Evolutionary conservation across 2,888 invertebrate genomes (phyloP).

Genomic region (Malacosoma neustria): DNA sequence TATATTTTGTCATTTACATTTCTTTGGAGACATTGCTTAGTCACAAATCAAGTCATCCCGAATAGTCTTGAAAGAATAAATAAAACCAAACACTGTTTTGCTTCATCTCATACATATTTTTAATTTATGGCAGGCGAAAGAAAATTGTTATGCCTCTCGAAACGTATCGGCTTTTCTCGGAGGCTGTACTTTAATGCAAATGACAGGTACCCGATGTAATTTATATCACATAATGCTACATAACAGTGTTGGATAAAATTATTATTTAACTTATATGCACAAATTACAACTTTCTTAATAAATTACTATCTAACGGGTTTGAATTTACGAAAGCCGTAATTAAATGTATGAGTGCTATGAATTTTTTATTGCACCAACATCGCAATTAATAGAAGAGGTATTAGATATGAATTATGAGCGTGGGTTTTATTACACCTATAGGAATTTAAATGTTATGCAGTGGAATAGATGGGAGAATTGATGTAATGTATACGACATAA

Average conservation of each 20-base stretch:
- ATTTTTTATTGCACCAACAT: neutral
- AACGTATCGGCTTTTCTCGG: neutral
- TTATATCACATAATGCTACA: neutral
- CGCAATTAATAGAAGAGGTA: neutral
- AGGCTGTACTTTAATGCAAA: neutral
- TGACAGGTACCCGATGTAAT: neutral
- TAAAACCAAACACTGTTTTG: neutral
- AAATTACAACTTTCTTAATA: neutral
- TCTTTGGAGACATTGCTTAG: no score
- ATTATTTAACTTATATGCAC: neutral
- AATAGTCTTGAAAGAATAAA: no score
- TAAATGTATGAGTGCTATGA: neutral
- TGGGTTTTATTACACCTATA: neutral
- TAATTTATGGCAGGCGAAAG: neutral
- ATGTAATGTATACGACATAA: neutral
- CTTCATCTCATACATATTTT: neutral
- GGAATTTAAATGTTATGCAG: neutral
- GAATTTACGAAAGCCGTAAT: neutral
- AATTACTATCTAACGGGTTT: neutral
- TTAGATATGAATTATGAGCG: neutral
- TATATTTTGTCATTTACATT: no score
- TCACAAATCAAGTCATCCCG: no score
- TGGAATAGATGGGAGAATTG: neutral
- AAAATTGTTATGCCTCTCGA: neutral
- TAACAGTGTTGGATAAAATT: neutral